These are phyloP conservation scores for Trichonephila clavata DNA, from an alignment of 1,140 invertebrate species.

Conservation along the genomic window DNA sequence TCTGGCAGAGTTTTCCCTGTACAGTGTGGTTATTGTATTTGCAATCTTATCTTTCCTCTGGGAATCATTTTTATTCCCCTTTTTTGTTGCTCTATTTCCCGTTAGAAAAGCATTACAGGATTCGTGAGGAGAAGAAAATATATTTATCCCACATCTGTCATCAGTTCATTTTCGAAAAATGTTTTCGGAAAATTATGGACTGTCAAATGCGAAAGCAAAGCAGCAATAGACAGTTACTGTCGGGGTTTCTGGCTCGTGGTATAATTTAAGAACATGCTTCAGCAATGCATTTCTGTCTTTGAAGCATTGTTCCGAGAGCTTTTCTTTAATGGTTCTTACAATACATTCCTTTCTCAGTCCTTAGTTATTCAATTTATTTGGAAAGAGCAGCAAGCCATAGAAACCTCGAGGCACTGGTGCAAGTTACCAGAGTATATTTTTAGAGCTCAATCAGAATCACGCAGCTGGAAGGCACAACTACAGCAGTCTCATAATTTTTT, in stretches of 20 bases:
- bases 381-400: too few relatives aligned
- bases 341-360: not conserved
- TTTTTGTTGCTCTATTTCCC: not conserved
- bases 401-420: too few relatives aligned
- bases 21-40: not conserved
- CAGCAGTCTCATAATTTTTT: too few relatives aligned
- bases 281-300: not conserved
- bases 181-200: constrained; percentile 14
- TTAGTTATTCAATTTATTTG: not conserved
- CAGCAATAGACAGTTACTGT: not conserved
- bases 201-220: not conserved
- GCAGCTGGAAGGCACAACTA: too few relatives aligned
- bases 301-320: not conserved
- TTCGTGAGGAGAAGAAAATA: constrained; percentile 17
- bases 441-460: too few relatives aligned
- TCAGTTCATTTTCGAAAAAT: constrained; percentile 1
- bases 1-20: not conserved
- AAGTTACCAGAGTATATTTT: too few relatives aligned
- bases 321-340: not conserved
- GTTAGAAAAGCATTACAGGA: not conserved
- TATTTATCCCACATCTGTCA: constrained; percentile 25
- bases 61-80: not conserved
- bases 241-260: not conserved
- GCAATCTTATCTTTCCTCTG: constrained; percentile 34
- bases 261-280: not conserved